A percentile compares a stretch with the other conserved stretches of the same genome.
Evolutionary conservation across 30 jellyfish, hydroid and myxozoan species (phyloP).

Genomic region (Aurelia coerulea): DNA sequence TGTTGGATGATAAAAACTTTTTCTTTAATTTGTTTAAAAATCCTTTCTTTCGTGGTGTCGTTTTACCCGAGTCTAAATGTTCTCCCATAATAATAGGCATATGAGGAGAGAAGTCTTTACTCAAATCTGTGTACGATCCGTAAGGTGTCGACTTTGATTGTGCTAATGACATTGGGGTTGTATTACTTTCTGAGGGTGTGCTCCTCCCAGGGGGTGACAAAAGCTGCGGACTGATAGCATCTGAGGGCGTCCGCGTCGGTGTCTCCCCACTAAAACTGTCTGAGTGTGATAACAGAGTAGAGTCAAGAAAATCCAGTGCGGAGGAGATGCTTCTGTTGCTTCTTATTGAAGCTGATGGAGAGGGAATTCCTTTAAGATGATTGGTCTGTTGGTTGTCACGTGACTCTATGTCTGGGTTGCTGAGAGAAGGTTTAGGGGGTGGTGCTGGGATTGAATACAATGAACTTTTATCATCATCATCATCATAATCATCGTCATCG

Average conservation of each 20-base stretch:
- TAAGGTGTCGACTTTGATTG: conserved; percentile 39
- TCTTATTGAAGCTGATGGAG: conserved; percentile 24
- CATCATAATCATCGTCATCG: conserved; percentile 2
- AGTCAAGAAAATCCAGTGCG: conserved; percentile 65
- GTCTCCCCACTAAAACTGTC: conserved; percentile 13
- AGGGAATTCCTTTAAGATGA: conserved; percentile 31
- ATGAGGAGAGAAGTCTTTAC: conserved; percentile 48
- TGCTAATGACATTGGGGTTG: conserved; percentile 16
- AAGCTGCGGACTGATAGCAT: conserved; percentile 3
- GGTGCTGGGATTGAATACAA: conserved; percentile 48
- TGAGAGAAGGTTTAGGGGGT: conserved; percentile 23
- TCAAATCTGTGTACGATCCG: conserved; percentile 67
- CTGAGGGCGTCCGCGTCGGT: neutral
- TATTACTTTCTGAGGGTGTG: conserved; percentile 6
- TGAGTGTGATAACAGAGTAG: conserved; percentile 63
- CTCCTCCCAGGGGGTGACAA: conserved; percentile 50
- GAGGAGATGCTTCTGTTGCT: conserved; percentile 70
- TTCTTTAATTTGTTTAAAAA: conserved; percentile 47
- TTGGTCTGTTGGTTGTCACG: neutral
- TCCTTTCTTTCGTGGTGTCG: conserved; percentile 59
- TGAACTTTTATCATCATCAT: conserved; percentile 46
- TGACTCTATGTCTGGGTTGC: neutral
- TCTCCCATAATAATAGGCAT: conserved; percentile 77
- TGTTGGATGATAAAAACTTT: conserved; percentile 47
- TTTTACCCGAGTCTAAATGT: conserved; percentile 8